Evolutionary conservation across 2,797 vertebrate genomes (phyloP).

Genomic region (Streptopelia turtur): DNA sequence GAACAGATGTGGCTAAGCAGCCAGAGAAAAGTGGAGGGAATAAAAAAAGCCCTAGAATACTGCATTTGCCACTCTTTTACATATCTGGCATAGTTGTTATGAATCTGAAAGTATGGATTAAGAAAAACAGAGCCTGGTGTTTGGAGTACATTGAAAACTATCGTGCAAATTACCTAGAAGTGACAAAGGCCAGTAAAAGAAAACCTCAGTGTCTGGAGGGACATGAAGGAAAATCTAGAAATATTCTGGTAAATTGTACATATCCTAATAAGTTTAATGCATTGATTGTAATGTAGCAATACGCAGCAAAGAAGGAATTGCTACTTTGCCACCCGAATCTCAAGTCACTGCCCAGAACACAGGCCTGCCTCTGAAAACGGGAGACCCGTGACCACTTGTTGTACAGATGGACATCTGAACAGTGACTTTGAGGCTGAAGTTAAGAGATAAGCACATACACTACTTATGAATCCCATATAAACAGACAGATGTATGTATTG

Average conservation of each 20-base stretch:
- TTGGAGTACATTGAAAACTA: neutral
- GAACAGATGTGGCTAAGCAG: neutral
- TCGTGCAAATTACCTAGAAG: neutral
- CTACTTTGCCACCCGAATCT: neutral
- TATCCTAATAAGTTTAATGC: neutral
- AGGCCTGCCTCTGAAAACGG: neutral
- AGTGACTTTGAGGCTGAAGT: neutral
- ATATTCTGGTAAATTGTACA: neutral
- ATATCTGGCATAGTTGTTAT: neutral
- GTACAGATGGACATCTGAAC: neutral
- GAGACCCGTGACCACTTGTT: neutral
- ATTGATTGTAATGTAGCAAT: neutral
- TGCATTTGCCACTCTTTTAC: neutral
- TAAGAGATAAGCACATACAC: neutral
- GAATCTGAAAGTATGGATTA: neutral
- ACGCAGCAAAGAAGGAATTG: neutral
- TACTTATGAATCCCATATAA: neutral
- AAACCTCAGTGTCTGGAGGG: neutral
- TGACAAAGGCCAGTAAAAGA: neutral
- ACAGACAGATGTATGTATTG: neutral
- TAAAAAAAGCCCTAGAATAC: neutral
- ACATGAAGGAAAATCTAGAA: neutral
- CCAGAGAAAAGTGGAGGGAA: neutral
- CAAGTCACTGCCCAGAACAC: neutral
- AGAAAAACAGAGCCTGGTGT: neutral